Evolutionary conservation across 2,888 invertebrate species (phyloP).

Genomic region (Eucriotettix oculatus): DNA sequence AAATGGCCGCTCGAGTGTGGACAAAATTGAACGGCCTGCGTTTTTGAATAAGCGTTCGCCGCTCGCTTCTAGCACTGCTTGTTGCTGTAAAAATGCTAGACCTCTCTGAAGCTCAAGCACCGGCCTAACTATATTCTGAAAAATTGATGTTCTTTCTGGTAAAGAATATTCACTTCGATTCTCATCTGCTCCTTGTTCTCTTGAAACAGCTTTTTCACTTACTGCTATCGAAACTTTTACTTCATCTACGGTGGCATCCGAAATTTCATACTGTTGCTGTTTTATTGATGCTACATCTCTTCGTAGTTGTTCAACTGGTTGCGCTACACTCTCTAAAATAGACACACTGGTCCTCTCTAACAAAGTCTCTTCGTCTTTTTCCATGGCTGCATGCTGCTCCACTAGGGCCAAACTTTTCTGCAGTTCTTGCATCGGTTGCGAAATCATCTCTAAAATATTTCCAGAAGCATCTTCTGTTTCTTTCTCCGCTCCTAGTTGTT

Average conservation of each 20-base stretch:
- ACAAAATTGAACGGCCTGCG: conserved; percentile 2
- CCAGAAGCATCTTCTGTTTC: neutral
- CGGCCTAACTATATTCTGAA: conserved; percentile 38
- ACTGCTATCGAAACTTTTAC: too few relatives aligned
- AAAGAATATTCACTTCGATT: too few relatives aligned
- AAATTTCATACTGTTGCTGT: neutral
- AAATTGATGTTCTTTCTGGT: conserved; percentile 41
- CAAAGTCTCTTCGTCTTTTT: conserved; percentile 17
- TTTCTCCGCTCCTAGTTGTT: too few relatives aligned
- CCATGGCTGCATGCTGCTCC: conserved; percentile 50
- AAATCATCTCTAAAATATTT: neutral
- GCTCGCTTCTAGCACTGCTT: conserved; percentile 27
- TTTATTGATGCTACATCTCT: neutral
- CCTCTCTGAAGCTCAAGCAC: conserved; percentile 1
- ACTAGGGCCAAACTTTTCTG: conserved; percentile 47
- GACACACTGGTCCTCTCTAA: conserved; percentile 1
- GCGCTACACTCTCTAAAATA: conserved; percentile 9
- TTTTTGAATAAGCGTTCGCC: conserved; percentile 6
- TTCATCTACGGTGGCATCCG: too few relatives aligned
- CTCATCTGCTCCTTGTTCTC: too few relatives aligned
- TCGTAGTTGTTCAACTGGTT: conserved; percentile 5
- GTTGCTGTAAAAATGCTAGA: neutral
- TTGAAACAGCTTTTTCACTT: too few relatives aligned
- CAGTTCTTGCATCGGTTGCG: conserved; percentile 23
- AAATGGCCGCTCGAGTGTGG: conserved; percentile 15